Percentiles rank a stretch among this genome's conserved stretches.
Conservation (phyloP, 2,888 invertebrate species). For the Empis livida region DNA sequence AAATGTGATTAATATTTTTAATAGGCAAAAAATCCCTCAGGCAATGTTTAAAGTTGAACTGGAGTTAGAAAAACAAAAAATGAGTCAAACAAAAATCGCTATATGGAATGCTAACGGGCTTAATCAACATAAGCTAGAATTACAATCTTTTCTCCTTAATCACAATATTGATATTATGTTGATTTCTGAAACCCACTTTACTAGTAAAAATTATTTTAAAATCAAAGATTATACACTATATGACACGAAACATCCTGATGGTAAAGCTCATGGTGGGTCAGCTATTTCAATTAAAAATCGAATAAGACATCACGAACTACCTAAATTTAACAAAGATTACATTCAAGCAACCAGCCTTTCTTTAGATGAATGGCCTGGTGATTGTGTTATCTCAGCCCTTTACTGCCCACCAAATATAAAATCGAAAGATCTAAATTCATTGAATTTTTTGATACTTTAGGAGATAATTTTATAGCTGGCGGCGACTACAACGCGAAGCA, state of each 20-base stretch:
- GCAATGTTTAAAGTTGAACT: too few relatives aligned
- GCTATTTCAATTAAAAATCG: background rate
- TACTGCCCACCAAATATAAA: too few relatives aligned
- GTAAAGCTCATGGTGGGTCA: background rate
- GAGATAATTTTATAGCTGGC: background rate
- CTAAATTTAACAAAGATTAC: background rate
- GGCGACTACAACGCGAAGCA: background rate
- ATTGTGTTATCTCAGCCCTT: too few relatives aligned
- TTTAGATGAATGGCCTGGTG: too few relatives aligned
- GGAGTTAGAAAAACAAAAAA: too few relatives aligned
- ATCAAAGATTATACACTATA: background rate
- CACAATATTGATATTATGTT: background rate
- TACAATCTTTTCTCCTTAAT: background rate
- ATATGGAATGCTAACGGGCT: background rate
- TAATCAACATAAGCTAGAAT: background rate
- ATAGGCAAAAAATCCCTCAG: too few relatives aligned
- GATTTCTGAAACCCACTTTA: background rate
- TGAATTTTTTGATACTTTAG: background rate
- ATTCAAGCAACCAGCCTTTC: background rate
- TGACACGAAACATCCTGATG: background rate
- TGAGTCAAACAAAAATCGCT: background rate
- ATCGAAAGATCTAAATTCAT: too few relatives aligned
- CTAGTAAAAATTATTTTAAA: background rate
- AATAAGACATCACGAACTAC: background rate
- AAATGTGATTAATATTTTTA: too few relatives aligned